Base-by-base conservation (phyloP, 2,888 invertebrate species). In the Panopea generosa region DNA sequence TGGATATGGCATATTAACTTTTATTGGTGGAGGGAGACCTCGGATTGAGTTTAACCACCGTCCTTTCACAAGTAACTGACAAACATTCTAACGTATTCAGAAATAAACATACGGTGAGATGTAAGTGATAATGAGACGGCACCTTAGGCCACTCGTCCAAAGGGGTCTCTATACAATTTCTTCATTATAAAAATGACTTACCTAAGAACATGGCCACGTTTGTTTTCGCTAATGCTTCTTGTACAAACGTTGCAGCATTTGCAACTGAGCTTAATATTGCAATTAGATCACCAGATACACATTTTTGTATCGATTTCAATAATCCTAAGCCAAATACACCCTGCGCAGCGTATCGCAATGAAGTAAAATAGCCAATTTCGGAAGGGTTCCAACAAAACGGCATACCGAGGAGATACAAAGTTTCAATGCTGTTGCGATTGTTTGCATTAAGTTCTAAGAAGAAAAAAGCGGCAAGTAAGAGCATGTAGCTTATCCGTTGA, bases 341-440 rank as follows among this genome's bases (percentile, higher is more conserved):
- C 16, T 52, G 52, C 2, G 52, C 52, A 20, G n/a, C 52, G 24
- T 16, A 24, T 4, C 52, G 52, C 24, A 52, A 16, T 26, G 52
- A 20, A 2, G 52, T 52, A 52, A 52, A 52, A 52, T 52, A 52
- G 4, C 52, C 52, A 9, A 52, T 26, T 52, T 52, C 20, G 20
- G 26, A 20, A 20, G 52, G 52, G 4, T 20, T 52, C 52, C 52
- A 52, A 22, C 52, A 52, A 52, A 52, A 24, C 20, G 52, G 52
- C 52, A 52, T 52, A 22, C 52, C 52, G 20, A 52, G 52, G 4
- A 52, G 22, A 22, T 52, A 52, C 7, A 52, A 24, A 7, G 24
- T 24, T 22, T 52, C 52, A 20, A 52, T 24, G 14, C 20, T 26
- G 20, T 3, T 6, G 2, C 52, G 14, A 26, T 52, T 52, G 52